phyloP scores from a whole-genome alignment of 1,140 invertebrate species.

The Drosophila ogumai region DNA sequence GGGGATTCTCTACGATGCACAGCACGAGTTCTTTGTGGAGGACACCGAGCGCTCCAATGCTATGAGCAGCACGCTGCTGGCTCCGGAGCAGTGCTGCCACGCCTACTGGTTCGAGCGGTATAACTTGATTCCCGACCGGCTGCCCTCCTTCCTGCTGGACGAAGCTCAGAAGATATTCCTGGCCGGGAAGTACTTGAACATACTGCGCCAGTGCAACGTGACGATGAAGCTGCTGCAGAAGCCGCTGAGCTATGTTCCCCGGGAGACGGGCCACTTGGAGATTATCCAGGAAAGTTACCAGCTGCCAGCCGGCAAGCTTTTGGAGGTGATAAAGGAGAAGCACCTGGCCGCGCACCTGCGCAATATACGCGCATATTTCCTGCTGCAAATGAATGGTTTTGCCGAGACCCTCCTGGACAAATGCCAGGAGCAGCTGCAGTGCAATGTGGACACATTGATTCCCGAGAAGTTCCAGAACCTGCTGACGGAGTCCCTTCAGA shows the following conservation, averaged over 20 bases:
- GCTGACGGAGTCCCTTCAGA: conserved; percentile 22
- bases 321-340: conserved; percentile 41
- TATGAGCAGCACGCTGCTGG: conserved; percentile 56
- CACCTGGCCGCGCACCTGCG: conserved; percentile 39
- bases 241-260: conserved; percentile 34
- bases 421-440: conserved; percentile 18
- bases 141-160: conserved; percentile 50
- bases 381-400: conserved; percentile 44
- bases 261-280: conserved; percentile 13
- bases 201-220: conserved; percentile 64
- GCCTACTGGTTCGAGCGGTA: conserved; percentile 59
- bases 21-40: conserved; percentile 62
- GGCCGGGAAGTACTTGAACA: conserved; percentile 68
- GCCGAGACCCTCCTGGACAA: conserved; percentile 23
- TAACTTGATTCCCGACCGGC: conserved; percentile 20
- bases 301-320: conserved; percentile 53
- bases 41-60: conserved; percentile 37
- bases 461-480: conserved; percentile 44
- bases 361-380: conserved; percentile 45
- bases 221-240: conserved; percentile 48
- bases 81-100: conserved; percentile 58
- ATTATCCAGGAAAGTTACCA: conserved; percentile 50
- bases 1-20: conserved; percentile 53
- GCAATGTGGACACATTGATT: conserved; percentile 34
- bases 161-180: conserved; percentile 34